These are phyloP conservation scores for Aphaenogaster ashmeadi DNA, from an alignment of 1,140 invertebrate genomes.

Conservation along the genomic window DNA sequence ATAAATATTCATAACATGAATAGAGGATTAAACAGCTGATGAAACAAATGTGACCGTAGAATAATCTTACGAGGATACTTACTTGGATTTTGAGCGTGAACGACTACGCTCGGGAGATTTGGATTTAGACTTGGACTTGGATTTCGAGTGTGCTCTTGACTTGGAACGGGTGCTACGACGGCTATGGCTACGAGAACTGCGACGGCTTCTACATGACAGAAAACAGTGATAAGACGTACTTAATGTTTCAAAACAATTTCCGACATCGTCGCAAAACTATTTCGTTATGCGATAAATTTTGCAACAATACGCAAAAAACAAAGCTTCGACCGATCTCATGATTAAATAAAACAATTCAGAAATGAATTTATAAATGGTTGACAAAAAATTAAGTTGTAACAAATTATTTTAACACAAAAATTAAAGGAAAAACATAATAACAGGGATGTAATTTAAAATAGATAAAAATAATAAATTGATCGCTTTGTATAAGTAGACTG, in stretches of 20 bases:
- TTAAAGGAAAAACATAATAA: neutral
- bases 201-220: conserved; percentile 83
- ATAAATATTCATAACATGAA: conserved; percentile 33
- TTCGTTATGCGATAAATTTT: conserved; percentile 14
- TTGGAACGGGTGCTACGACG: conserved; percentile 91
- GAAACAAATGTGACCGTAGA: conserved; percentile 56
- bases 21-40: conserved; percentile 44
- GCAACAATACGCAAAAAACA: neutral
- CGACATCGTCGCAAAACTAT: conserved; percentile 5
- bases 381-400: neutral
- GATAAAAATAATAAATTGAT: conserved; percentile 13
- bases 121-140: conserved; percentile 90
- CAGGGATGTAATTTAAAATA: conserved; percentile 38
- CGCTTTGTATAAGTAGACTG: neutral
- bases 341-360: conserved; percentile 26
- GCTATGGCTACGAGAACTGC: conserved; percentile 88
- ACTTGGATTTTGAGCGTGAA: conserved; percentile 89
- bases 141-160: conserved; percentile 90
- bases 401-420: neutral
- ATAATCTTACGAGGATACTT: conserved; percentile 76
- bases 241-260: neutral
- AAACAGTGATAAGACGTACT: conserved; percentile 12
- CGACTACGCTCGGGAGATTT: conserved; percentile 90
- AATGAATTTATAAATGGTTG: conserved; percentile 7
- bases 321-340: neutral